phyloP scores from a whole-genome alignment of 2,113 vertebrate species.

The Callocephalon fimbriatum region DNA sequence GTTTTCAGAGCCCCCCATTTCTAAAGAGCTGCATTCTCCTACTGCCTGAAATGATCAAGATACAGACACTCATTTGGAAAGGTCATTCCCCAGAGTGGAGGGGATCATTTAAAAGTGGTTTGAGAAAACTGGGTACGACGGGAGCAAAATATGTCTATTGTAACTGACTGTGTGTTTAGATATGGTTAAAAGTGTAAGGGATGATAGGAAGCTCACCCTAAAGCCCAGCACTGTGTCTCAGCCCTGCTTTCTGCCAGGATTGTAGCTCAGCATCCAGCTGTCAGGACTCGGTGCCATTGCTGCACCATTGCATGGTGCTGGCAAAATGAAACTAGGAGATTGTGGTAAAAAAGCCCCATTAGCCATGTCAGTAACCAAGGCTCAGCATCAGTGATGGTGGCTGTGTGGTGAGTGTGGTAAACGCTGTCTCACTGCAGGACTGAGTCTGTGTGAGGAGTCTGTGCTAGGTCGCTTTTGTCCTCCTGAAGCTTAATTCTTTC shows the following conservation, averaged over 20 bases:
- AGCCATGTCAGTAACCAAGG: background rate
- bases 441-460: background rate
- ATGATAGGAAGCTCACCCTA: background rate
- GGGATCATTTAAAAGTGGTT: background rate
- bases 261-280: background rate
- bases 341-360: background rate
- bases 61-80: accelerated
- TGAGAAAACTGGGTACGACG: background rate
- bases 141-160: background rate
- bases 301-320: background rate
- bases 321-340: background rate
- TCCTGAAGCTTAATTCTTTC: background rate
- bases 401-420: background rate
- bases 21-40: background rate
- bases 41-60: background rate
- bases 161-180: background rate
- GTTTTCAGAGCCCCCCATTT: background rate
- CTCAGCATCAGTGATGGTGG: accelerated
- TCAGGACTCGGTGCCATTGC: accelerated
- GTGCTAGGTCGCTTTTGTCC: background rate
- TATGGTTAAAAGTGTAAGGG: background rate
- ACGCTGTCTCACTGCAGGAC: background rate
- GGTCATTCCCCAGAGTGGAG: background rate
- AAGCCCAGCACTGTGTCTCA: background rate
- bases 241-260: background rate